Percentiles rank a stretch among this genome's conserved stretches.
These are phyloP conservation scores for Pangasius larnaudii DNA, from an alignment of 2,797 vertebrate genomes.

Conservation along the genomic window DNA sequence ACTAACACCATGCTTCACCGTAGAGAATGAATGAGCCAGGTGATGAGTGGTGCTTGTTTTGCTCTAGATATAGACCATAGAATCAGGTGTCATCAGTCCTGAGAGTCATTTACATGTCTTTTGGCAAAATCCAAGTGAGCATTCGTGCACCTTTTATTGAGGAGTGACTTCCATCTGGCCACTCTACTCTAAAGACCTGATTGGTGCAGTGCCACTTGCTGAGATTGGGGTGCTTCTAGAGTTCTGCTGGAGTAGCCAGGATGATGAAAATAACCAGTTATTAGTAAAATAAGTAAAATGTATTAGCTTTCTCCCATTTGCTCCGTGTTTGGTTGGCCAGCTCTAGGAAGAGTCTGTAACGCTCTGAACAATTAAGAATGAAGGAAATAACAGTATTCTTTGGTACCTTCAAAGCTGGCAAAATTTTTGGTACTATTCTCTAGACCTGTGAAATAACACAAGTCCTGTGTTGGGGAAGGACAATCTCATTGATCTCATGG, in stretches of 20 bases:
- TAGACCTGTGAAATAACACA: background rate
- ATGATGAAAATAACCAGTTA: background rate
- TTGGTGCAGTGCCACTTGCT: background rate
- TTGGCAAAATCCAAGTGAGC: background rate
- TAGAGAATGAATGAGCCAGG: background rate
- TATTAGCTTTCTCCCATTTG: background rate
- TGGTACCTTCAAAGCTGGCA: background rate
- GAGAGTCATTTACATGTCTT: background rate
- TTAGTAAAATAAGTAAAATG: background rate
- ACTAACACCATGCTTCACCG: background rate
- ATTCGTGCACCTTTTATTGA: background rate
- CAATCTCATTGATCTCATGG: background rate
- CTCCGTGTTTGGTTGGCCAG: background rate
- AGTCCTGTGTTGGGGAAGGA: background rate
- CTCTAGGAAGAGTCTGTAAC: background rate
- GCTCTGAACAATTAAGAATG: background rate
- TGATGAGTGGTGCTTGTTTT: slow-evolving; percentile 8
- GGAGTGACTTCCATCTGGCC: background rate
- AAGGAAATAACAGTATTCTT: background rate
- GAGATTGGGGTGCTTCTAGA: background rate
- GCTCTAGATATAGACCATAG: background rate
- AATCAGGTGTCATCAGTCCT: background rate
- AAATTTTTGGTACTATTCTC: background rate
- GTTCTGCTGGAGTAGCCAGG: background rate
- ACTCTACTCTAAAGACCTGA: slow-evolving; percentile 1